Percentiles rank a stretch among this genome's conserved stretches.
These are phyloP conservation scores for Cheilosia vulpina DNA, from an alignment of 2,888 invertebrate genomes.

Conservation along the genomic window DNA sequence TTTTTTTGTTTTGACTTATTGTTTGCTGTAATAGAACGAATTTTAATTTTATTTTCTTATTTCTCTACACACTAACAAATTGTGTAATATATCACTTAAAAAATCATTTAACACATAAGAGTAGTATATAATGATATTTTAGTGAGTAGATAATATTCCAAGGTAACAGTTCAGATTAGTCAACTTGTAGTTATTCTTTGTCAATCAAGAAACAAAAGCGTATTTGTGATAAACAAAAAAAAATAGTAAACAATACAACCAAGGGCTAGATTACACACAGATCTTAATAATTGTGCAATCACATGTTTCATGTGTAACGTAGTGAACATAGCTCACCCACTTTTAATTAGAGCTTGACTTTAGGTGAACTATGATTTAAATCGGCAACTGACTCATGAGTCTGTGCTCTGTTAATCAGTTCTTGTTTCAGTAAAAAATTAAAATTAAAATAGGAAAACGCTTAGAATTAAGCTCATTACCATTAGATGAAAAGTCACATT, in stretches of 20 bases:
- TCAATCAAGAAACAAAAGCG: constrained; percentile 69
- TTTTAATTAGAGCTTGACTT: constrained; percentile 35
- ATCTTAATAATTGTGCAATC: neutral
- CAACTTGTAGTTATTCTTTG: constrained; percentile 59
- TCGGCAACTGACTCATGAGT: neutral
- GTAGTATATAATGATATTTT: constrained; percentile 10
- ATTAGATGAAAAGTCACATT: no score
- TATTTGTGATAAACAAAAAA: constrained; percentile 73
- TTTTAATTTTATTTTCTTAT: constrained; percentile 15
- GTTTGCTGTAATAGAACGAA: constrained; percentile 28
- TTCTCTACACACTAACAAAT: neutral
- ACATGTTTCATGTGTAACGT: no score
- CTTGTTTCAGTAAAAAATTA: neutral
- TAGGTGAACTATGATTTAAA: constrained; percentile 6
- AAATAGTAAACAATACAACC: constrained; percentile 29
- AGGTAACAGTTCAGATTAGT: constrained; percentile 49
- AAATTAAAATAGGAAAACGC: no score
- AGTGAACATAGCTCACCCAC: constrained; percentile 3
- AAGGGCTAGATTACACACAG: constrained; percentile 10
- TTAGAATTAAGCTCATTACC: no score
- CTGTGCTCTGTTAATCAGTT: constrained; percentile 2
- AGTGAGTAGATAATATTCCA: constrained; percentile 34
- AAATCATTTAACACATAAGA: constrained; percentile 7
- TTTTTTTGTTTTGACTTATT: constrained; percentile 52
- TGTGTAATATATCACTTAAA: constrained; percentile 21